Evolutionary conservation across 2,888 invertebrate genomes (phyloP), one percentile per base, ranked within the genome.

Genomic region (Aproaerema taeniolella): DNA sequence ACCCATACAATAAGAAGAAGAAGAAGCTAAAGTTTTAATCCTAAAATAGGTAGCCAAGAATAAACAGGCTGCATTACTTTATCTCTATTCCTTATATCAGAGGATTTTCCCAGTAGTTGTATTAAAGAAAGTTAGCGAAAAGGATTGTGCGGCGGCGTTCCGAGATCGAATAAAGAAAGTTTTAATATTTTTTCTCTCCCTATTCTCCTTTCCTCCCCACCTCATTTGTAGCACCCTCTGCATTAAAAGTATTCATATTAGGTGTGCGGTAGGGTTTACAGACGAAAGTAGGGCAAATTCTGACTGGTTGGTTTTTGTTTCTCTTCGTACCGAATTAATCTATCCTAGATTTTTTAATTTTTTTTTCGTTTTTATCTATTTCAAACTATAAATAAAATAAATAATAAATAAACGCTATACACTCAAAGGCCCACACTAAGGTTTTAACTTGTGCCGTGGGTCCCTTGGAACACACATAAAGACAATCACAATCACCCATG

Each of bases 111-210:
- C 38, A 47, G 46, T 53, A 53, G 53, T 41, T 44, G 38, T 65
- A 67, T 64, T 64, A 71, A 67, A 62, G 53, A 68, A 76, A 75
- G 71, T 72, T 67, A 53, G 53, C 55, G 48, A 55, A 67, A 73
- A 65, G 69, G 71, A 70, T 77, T 69, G 58, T 50, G 54, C 50
- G 58, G 52, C 53, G 53, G 40, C 52, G 50, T 52, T 53, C 55
- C 56, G 52, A 58, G 60, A 73, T 69, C 63, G 65, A 68, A 72
- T 71, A 67, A 68, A 61, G 61, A 61, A 74, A 74, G 61, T 77
- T 74, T 72, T 71, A 66, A 70, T 72, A 67, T 71, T 68, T 67
- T 63, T 52, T 37, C 37, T 30, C 41, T 49, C 49, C 47, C 55
- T 56, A 53, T 52, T 50, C 59, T 49, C 52, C 55, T 42, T 45